Evolutionary conservation across 1,140 invertebrate species (phyloP), one percentile per base, ranked within the genome.

Genomic region (Drosophila bocqueti): DNA sequence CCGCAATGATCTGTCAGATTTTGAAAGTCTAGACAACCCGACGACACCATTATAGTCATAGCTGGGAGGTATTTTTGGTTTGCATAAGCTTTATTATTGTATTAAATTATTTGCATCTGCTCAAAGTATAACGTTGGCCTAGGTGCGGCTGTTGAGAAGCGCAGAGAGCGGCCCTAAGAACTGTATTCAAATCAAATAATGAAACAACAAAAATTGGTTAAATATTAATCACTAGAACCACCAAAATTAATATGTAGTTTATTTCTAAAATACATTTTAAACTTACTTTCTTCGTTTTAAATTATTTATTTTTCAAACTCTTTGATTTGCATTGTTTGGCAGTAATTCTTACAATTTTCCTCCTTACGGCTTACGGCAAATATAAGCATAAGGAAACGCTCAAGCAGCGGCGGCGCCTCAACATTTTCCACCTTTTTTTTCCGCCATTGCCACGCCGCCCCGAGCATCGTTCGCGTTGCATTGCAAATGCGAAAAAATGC

Each of bases 1-100:
- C 24, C 47, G 72, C 68, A 71, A 79, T 82, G 57, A 90, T 62
- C 54, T 40, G 79, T 59, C 60, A 57, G 24, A 36, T 75, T 68
- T 66, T 58, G 74, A 85, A 83, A 89, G 83, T 80, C 72, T 83
- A 89, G 84, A 77, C 84, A 59, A 47, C n/a, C 59, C 31, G 80
- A 69, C 75, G 80, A 68, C 80, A 57, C 15, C 9, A 26, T 40
- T 63, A 58, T 46, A 29, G 16, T n/a, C 26, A 52, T 46, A 36
- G 54, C 50, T 45, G 38, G 62, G 54, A 52, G 67, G 46, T 61
- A 26, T 61, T 9, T 73, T 40, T 9, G 15, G 31, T 40, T 59
- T 60, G 21, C 38, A 43, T 65, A 18, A 38, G 29, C 5, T 42
- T 50, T 38, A 36, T 50, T 24, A 18, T 43, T 42, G 36, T 49